These are phyloP conservation scores for Oxygymnocypris stewartii DNA, from an alignment of 2,113 vertebrate species.

Conservation along the genomic window DNA sequence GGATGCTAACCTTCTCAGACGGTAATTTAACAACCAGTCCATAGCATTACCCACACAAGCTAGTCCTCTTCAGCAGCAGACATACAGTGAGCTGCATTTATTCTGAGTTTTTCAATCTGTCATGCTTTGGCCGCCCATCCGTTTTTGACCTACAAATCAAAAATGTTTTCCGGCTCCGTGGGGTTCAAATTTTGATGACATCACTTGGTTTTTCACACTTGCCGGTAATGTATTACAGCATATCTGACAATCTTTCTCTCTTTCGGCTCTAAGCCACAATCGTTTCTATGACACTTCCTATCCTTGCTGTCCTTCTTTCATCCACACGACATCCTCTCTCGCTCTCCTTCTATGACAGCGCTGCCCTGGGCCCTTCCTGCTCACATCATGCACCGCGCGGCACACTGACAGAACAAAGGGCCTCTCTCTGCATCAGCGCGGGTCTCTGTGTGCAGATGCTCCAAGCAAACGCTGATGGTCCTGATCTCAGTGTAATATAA, in stretches of 20 bases:
- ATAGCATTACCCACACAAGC: slow-evolving; percentile 5
- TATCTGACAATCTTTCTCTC: slow-evolving; percentile 22
- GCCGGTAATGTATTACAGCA: slow-evolving; percentile 11
- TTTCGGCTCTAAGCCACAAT: slow-evolving; percentile 5
- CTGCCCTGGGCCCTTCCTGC: slow-evolving; percentile 50
- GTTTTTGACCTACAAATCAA: slow-evolving; percentile 30
- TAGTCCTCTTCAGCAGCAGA: slow-evolving; percentile 14
- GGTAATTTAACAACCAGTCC: slow-evolving; percentile 7
- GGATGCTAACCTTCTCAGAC: neutral
- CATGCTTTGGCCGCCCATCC: neutral
- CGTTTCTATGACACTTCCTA: slow-evolving; percentile 23
- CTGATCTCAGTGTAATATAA: slow-evolving; percentile 47
- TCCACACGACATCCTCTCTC: slow-evolving; percentile 12
- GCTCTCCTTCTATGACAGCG: slow-evolving; percentile 14
- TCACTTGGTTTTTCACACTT: neutral
- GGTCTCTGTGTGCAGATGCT: slow-evolving; percentile 16
- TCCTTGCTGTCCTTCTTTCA: slow-evolving; percentile 18
- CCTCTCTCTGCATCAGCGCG: neutral
- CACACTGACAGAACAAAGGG: slow-evolving; percentile 45
- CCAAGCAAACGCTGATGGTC: slow-evolving; percentile 37
- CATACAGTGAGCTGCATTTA: slow-evolving; percentile 12
- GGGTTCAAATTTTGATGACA: slow-evolving; percentile 16
- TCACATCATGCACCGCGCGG: neutral
- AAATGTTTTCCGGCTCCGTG: slow-evolving; percentile 15
- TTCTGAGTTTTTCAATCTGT: neutral